Percentiles rank a stretch among this genome's conserved stretches.
These are phyloP conservation scores for Microctonus brassicae DNA, from an alignment of 2,888 invertebrate species.

Conservation along the genomic window DNA sequence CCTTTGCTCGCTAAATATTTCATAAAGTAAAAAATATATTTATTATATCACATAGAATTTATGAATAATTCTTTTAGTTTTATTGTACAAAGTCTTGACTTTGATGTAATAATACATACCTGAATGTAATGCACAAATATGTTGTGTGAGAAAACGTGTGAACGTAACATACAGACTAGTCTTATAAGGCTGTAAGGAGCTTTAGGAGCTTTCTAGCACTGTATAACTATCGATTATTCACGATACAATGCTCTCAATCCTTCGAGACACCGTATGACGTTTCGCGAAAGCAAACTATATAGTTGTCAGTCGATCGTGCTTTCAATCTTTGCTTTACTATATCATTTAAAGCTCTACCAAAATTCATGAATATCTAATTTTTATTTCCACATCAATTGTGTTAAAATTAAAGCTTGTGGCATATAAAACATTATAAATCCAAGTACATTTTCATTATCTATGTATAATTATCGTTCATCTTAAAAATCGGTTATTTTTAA, in stretches of 20 bases:
- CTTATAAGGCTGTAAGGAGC: conserved; percentile 43
- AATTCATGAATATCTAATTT: conserved; percentile 48
- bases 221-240: conserved; percentile 48
- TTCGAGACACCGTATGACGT: conserved; percentile 23
- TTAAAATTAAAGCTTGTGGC: background rate
- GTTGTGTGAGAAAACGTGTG: conserved; percentile 23
- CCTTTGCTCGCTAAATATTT: too few relatives aligned
- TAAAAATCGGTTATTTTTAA: too few relatives aligned
- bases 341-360: conserved; percentile 37
- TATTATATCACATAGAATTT: too few relatives aligned
- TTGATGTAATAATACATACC: too few relatives aligned
- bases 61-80: too few relatives aligned
- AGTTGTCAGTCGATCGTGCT: conserved; percentile 33
- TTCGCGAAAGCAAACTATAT: conserved; percentile 13
- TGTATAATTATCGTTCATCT: too few relatives aligned
- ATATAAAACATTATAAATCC: too few relatives aligned
- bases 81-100: too few relatives aligned
- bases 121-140: background rate
- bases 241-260: conserved; percentile 40
- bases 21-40: too few relatives aligned
- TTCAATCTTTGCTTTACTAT: conserved; percentile 27
- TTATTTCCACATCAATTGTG: conserved; percentile 22
- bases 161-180: conserved; percentile 29
- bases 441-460: background rate
- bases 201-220: conserved; percentile 41